A percentile compares a stretch with the other conserved stretches of the same genome.
Evolutionary conservation across 2,888 invertebrate genomes (phyloP).

Genomic region (Thyatira batis): DNA sequence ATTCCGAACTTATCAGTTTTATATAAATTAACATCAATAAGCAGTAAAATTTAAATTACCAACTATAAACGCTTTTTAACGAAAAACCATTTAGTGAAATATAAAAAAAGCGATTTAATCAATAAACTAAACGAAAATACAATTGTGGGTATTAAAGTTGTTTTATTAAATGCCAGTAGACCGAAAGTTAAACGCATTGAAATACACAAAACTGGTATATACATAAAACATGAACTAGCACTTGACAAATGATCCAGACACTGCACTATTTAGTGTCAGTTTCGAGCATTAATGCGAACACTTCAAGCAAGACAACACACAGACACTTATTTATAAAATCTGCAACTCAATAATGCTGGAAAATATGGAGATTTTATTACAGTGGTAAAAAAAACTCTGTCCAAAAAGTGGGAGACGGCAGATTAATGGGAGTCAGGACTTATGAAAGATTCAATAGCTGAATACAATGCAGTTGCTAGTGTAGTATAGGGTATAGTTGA

Average conservation of each 20-base stretch:
- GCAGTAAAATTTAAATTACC: no score
- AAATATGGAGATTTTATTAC: constrained; percentile 54
- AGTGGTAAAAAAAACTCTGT: constrained; percentile 39
- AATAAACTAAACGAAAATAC: not conserved
- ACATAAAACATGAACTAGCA: constrained; percentile 57
- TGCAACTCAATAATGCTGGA: constrained; percentile 49
- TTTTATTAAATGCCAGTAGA: not conserved
- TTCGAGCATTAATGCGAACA: constrained; percentile 50
- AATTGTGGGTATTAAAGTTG: not conserved
- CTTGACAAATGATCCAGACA: constrained; percentile 68
- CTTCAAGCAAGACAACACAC: constrained; percentile 33
- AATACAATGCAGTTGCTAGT: constrained; percentile 47
- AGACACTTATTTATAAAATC: constrained; percentile 48
- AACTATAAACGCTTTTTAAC: no score
- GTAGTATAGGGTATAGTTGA: constrained; percentile 19
- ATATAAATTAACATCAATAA: no score
- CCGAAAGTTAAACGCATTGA: not conserved
- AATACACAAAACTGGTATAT: constrained; percentile 5
- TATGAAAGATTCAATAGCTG: constrained; percentile 59
- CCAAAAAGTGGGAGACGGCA: constrained; percentile 34
- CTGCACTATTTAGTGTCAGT: constrained; percentile 65
- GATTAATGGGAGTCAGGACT: constrained; percentile 53
- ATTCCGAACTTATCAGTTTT: not conserved
- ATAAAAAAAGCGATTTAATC: not conserved
- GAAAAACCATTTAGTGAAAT: no score